These are phyloP conservation scores for Actinostola sp. DNA, from an alignment of 92 coral and sea anemone species.

Conservation along the genomic window DNA sequence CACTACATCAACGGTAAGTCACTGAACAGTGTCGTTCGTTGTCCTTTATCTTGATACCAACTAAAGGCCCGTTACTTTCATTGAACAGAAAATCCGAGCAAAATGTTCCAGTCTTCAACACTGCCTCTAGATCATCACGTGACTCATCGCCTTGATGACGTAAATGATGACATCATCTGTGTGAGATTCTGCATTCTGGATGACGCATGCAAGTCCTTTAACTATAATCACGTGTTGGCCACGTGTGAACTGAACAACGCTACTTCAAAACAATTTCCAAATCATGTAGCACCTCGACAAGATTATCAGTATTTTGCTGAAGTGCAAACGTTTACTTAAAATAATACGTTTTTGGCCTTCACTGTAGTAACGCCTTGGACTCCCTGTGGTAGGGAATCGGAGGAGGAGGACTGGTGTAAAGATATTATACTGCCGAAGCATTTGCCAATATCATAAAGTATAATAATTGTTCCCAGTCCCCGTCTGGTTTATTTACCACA, in stretches of 20 bases:
- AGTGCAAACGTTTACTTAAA: too few relatives aligned
- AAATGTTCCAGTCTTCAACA: conserved; percentile 1
- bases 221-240: conserved; percentile 3
- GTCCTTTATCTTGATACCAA: neutral
- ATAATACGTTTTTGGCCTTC: too few relatives aligned
- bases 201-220: conserved; percentile 15
- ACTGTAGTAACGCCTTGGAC: too few relatives aligned
- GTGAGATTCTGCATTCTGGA: conserved; percentile 8
- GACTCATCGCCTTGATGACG: neutral
- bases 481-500: too few relatives aligned
- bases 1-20: neutral
- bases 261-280: neutral
- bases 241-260: conserved; percentile 27
- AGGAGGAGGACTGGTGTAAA: too few relatives aligned
- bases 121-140: neutral
- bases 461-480: too few relatives aligned
- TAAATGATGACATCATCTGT: neutral
- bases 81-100: conserved; percentile 16
- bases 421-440: too few relatives aligned
- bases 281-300: neutral
- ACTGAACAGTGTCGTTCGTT: too few relatives aligned
- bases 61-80: neutral
- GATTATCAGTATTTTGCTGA: conserved; percentile 11
- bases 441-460: too few relatives aligned
- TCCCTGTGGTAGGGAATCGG: too few relatives aligned